Base-by-base conservation (phyloP, 2,797 vertebrate species). In the Tapirus indicus region DNA sequence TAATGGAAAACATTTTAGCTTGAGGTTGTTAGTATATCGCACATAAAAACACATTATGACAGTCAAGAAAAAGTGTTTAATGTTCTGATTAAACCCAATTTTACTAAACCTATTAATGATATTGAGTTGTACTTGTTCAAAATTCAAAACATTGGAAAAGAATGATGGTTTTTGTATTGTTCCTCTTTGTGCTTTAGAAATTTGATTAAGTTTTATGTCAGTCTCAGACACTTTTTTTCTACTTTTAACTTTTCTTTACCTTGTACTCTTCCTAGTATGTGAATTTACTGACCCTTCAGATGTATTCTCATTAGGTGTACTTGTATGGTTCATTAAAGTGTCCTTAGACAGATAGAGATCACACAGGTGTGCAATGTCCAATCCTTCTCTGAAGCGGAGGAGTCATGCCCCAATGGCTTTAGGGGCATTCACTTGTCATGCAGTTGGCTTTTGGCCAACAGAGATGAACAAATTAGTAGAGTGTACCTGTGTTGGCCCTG, bases 371-470 rank as follows among this genome's bases (percentile, higher is more conserved):
- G 85, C 78, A 52, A 56, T 88, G 96, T 95, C 96, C 93, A 71
- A 66, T 82, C 77, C 75, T 82, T 88, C 79, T 87, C 64, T 92
- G 78, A 93, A 95, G 88, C 49, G 32, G 60, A 90, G n/a, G 91
- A 93, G 94, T 95, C 41, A 0, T 95, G 94, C 94, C 93, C 94
- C 49, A 77, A 21, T 95, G 93, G 77, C 95, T 96, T 88, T 95
- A 83, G 87, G 74, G 93, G 72, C 95, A 95, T 88, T 95, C 88
- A 49, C 93, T 93, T 98, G 96, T 97, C 97, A 97, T 88, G 87
- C 88, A 85, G 29, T 88, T 98, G 98, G 97, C 97, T 97, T 95
- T 97, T 92, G 97, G 95, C 98, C 97, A 97, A 95, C 58, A 95
- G 72, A 95, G 94, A 96, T 94, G 88, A 97, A 94, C 95, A 97